Percentiles rank a stretch among this genome's conserved stretches.
phyloP scores from a whole-genome alignment of 2,888 invertebrate genomes.

The Trissonchulus latispiculum region DNA sequence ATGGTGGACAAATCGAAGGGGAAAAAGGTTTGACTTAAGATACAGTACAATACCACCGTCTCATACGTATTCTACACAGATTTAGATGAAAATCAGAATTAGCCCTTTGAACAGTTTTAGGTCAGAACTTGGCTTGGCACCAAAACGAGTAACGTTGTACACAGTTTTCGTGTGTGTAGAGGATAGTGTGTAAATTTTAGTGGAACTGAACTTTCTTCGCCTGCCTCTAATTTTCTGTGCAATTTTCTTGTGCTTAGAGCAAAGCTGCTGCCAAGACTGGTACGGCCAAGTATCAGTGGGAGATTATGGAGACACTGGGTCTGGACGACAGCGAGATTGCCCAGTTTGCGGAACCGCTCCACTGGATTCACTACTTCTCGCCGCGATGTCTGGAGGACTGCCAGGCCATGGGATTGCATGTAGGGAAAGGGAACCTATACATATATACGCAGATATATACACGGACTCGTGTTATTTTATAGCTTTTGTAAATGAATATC shows the following conservation, averaged over 20 bases:
- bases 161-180: too few species aligned
- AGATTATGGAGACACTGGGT: constrained; percentile 91
- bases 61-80: too few species aligned
- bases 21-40: constrained; percentile 57
- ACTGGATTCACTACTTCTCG: constrained; percentile 97
- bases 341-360: constrained; percentile 72
- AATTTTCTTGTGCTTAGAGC: constrained; percentile 55
- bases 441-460: too few species aligned
- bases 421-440: too few species aligned
- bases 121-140: too few species aligned
- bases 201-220: background rate
- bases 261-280: constrained; percentile 88
- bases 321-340: constrained; percentile 79
- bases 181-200: too few species aligned
- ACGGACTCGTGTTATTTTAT: too few species aligned
- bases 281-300: constrained; percentile 86
- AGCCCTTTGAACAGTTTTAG: too few species aligned
- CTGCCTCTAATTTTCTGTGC: background rate
- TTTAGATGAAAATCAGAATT: too few species aligned
- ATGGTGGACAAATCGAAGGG: constrained; percentile 80
- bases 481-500: too few species aligned
- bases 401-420: constrained; percentile 76
- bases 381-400: constrained; percentile 76
- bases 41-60: too few species aligned
- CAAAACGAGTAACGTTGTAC: too few species aligned